Percentiles rank a stretch among this genome's conserved stretches.
Evolutionary conservation across 2,113 vertebrate species (phyloP).

Genomic region (Ciconia stormi): DNA sequence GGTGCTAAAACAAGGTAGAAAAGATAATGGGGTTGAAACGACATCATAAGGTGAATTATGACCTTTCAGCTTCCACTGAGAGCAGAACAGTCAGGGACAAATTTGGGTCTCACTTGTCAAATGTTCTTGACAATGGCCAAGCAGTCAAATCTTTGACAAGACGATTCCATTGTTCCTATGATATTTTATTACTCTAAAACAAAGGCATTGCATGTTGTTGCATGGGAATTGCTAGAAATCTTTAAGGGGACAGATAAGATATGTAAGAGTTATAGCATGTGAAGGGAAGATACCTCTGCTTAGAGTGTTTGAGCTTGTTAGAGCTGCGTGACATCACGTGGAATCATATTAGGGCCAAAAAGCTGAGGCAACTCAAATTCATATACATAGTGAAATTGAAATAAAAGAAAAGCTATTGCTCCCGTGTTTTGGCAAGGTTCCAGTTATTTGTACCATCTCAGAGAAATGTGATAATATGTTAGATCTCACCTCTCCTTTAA

Average conservation of each 20-base stretch:
- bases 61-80: slow-evolving; percentile 42
- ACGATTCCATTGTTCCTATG: slow-evolving; percentile 12
- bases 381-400: background rate
- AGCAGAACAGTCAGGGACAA: slow-evolving; percentile 29
- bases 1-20: slow-evolving; percentile 52
- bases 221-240: slow-evolving; percentile 46
- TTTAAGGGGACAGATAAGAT: slow-evolving; percentile 50
- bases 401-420: background rate
- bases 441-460: slow-evolving; percentile 23
- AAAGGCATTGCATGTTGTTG: slow-evolving; percentile 58
- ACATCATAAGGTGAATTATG: slow-evolving; percentile 56
- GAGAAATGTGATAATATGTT: slow-evolving; percentile 33
- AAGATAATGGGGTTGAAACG: slow-evolving; percentile 45
- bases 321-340: background rate
- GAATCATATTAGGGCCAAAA: slow-evolving; percentile 5
- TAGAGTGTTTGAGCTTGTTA: slow-evolving; percentile 26
- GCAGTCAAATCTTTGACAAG: slow-evolving; percentile 53
- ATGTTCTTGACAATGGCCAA: slow-evolving; percentile 20
- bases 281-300: slow-evolving; percentile 30
- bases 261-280: slow-evolving; percentile 44
- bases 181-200: slow-evolving; percentile 67
- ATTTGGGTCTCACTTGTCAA: background rate
- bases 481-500: slow-evolving; percentile 36
- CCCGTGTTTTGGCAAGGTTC: background rate
- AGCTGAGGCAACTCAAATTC: slow-evolving; percentile 2